Evolutionary conservation across 2,113 vertebrate genomes (phyloP).

Genomic region (Cynopterus brachyotis): DNA sequence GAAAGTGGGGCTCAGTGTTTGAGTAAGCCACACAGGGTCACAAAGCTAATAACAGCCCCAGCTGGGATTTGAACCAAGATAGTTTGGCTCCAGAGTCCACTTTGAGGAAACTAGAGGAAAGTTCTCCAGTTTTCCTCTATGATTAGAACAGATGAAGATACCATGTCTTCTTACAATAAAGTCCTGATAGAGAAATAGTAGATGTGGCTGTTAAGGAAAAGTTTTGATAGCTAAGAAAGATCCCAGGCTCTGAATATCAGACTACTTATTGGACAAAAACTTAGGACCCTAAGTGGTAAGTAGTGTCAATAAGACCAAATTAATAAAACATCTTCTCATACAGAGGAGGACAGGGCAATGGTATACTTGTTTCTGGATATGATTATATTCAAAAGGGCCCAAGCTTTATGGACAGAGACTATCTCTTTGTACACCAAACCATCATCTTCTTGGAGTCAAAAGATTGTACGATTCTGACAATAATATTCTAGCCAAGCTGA

Average conservation of each 20-base stretch:
- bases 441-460: not conserved
- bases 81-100: not conserved
- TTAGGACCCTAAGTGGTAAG: not conserved
- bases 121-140: not conserved
- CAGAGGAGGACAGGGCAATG: not conserved
- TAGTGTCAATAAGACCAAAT: not conserved
- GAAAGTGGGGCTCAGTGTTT: not conserved
- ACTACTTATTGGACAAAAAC: not conserved
- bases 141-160: not conserved
- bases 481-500: not conserved
- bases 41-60: not conserved
- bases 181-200: not conserved
- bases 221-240: not conserved
- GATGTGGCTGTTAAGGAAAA: not conserved
- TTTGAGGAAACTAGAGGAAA: not conserved
- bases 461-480: not conserved
- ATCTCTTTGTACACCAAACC: not conserved
- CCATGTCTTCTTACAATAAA: not conserved
- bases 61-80: not conserved
- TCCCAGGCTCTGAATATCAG: not conserved
- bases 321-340: not conserved
- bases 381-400: not conserved
- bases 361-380: not conserved
- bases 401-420: not conserved
- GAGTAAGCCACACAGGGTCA: not conserved